Evolutionary conservation across 2,113 vertebrate species (phyloP).

Genomic region (Prunella fulvescens): DNA sequence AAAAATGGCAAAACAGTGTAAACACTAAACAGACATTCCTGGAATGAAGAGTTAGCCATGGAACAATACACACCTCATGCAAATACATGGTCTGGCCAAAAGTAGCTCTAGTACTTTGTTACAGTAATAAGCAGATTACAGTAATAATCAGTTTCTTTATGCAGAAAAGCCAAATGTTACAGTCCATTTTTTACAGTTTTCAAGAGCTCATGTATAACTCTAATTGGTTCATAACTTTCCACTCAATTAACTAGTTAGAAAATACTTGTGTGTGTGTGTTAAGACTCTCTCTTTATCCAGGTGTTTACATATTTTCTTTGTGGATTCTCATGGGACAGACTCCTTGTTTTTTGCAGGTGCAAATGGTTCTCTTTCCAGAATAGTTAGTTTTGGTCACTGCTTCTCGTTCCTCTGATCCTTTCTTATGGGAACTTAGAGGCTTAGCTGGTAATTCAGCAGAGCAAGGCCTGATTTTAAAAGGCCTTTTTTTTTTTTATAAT

Average conservation of each 20-base stretch:
- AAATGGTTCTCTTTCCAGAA: neutral
- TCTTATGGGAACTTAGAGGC: neutral
- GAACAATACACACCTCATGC: neutral
- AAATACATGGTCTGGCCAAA: neutral
- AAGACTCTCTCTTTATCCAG: neutral
- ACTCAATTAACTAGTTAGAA: neutral
- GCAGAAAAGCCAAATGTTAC: neutral
- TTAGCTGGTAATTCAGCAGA: neutral
- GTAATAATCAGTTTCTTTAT: neutral
- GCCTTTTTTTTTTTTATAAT: neutral
- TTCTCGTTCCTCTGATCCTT: neutral
- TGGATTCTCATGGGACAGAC: neutral
- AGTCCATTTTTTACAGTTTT: neutral
- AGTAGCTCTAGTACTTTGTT: neutral
- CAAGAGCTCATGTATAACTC: neutral
- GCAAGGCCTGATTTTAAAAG: neutral
- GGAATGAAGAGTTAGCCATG: neutral
- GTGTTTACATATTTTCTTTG: neutral
- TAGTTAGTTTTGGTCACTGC: neutral
- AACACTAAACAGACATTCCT: neutral
- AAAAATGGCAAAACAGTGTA: neutral
- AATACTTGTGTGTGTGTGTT: neutral
- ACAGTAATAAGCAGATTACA: neutral
- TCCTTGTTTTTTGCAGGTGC: neutral
- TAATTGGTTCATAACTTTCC: neutral